phyloP scores from a whole-genome alignment of 2,113 vertebrate species.

The Lasiurus borealis region DNA sequence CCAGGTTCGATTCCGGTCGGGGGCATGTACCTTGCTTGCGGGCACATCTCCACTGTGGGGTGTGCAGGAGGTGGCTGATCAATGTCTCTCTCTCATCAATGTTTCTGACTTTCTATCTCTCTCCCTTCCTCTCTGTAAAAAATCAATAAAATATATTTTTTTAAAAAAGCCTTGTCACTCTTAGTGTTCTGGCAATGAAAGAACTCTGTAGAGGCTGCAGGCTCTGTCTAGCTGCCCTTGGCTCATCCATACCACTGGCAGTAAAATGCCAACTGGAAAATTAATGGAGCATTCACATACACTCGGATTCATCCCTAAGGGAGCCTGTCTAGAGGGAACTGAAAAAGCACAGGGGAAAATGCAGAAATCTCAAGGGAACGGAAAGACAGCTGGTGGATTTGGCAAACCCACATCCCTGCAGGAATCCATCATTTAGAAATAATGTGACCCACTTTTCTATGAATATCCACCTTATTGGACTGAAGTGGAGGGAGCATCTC shows the following conservation, averaged over 20 bases:
- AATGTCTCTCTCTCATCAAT: too few species aligned
- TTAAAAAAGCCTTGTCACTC: background rate
- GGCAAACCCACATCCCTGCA: constrained; percentile 35
- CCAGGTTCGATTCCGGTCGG: too few species aligned
- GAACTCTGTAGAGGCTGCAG: background rate
- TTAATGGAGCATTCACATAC: constrained; percentile 44
- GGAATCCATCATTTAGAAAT: constrained; percentile 56
- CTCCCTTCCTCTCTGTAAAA: too few species aligned
- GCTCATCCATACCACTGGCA: constrained; percentile 62
- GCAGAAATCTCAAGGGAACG: constrained; percentile 42
- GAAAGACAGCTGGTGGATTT: constrained; percentile 64
- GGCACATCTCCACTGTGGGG: too few species aligned
- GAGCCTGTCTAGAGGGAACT: constrained; percentile 6
- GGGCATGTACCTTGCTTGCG: too few species aligned
- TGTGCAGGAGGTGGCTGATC: too few species aligned
- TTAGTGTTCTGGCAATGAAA: background rate
- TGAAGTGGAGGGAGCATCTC: background rate
- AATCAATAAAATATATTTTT: too few species aligned
- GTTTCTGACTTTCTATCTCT: too few species aligned
- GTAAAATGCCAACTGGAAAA: constrained; percentile 73
- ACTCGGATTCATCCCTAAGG: constrained; percentile 56
- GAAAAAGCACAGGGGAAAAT: constrained; percentile 56
- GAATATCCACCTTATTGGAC: constrained; percentile 49
- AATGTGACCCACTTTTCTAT: constrained; percentile 55
- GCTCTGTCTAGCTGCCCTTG: constrained; percentile 49